Base-by-base conservation (phyloP, 64 coral and sea anemone genomes). In the Anthopleura sola region DNA sequence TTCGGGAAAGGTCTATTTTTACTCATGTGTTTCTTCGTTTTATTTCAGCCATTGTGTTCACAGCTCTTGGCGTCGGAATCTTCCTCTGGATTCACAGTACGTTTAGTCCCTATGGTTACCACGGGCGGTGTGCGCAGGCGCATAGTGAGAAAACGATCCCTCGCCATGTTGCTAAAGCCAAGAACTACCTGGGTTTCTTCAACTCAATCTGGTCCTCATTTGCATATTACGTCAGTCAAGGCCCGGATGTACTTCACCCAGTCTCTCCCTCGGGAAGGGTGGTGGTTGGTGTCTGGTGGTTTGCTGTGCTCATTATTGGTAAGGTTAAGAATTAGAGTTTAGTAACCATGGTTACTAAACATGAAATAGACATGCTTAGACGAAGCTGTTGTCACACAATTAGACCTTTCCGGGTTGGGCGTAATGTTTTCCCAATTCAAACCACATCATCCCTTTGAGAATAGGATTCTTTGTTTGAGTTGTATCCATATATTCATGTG, bases 211-310 rank as follows among this genome's bases (percentile, higher is more conserved):
- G 91, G 91, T 93, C 91, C 20, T 93, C 91, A 18, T 93, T 93
- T 68, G 87, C 91, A 6, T 93, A 93, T 81, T 93, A 93, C 86
- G 91, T 93, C 82, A 93, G 91, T 74, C 91, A 93, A 85, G 91
- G 91, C 75, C 86, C 91, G 44, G 91, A 93, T 93, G 87, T 93
- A 16, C 31, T 93, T 64, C 91, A 93, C 39, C 91, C 91, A 47
- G 82, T 93, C 33, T 93, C 91, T 5, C 68, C 85, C 2, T 93
- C 91, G 54, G 91, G 91, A 36, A 93, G 91, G 77, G 87, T 93
- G 1, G 91, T 86, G 20, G 91, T 93, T 32, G 91, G 86, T 0
- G 82, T 93, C 44, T 93, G 91, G 91, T 93, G 91, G 91, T 93
- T 93, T 93, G 91, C 82, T 38, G 91, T 93, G 20, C 26, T 93